These are phyloP conservation scores for Cephus nigrinus DNA, from an alignment of 2,888 invertebrate genomes.

Conservation along the genomic window DNA sequence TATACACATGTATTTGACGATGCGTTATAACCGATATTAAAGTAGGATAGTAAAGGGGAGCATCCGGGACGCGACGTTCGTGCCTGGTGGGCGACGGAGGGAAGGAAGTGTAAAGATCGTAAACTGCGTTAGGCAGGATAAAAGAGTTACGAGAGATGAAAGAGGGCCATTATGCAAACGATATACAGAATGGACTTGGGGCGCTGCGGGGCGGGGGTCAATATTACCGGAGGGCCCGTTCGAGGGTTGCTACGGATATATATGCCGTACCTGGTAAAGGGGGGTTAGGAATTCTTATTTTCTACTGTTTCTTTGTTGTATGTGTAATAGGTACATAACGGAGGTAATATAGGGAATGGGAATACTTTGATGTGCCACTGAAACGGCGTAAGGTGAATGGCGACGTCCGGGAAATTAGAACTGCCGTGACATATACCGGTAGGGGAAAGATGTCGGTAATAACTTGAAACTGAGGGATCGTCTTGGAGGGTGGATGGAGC, in stretches of 20 bases:
- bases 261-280: background rate
- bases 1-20: background rate
- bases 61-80: slow-evolving; percentile 4
- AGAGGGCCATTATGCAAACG: slow-evolving; percentile 3
- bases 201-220: background rate
- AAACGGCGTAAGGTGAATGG: background rate
- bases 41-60: background rate
- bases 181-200: background rate
- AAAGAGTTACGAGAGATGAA: background rate
- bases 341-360: background rate
- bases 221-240: background rate
- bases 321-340: background rate
- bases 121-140: background rate
- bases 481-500: slow-evolving; percentile 12
- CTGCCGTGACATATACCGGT: background rate
- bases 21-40: background rate
- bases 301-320: background rate
- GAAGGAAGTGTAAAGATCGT: slow-evolving; percentile 1
- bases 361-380: background rate
- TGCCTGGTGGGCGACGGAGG: slow-evolving; percentile 10
- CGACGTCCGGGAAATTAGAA: background rate
- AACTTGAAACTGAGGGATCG: background rate
- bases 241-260: background rate
- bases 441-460: background rate
- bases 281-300: background rate